phyloP scores from a whole-genome alignment of 2,113 vertebrate species.

The Pseudorasbora parva region DNA sequence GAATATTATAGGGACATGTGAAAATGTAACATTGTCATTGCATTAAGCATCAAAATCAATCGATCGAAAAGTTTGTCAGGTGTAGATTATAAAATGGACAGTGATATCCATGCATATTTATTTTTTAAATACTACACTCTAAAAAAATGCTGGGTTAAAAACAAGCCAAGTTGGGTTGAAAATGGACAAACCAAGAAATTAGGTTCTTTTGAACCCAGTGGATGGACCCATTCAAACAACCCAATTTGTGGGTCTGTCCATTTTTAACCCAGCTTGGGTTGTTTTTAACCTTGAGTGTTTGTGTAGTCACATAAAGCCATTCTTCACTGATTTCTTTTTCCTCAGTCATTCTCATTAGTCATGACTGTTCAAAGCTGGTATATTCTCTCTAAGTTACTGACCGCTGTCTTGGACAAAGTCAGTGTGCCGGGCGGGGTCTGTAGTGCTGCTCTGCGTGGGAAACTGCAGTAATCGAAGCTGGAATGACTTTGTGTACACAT shows the following conservation, averaged over 20 bases:
- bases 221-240: too few species aligned
- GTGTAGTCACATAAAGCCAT: neutral
- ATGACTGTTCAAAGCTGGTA: neutral
- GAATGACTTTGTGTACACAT: constrained; percentile 11
- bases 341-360: constrained; percentile 6
- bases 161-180: too few species aligned
- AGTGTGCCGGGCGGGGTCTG: constrained; percentile 1
- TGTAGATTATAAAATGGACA: neutral
- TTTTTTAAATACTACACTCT: neutral
- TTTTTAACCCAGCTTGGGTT: too few species aligned
- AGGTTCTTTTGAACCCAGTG: too few species aligned
- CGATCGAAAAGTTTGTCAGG: neutral
- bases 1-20: too few species aligned
- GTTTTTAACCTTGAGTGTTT: too few species aligned
- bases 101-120: neutral
- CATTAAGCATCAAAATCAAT: neutral
- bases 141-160: too few species aligned
- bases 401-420: neutral
- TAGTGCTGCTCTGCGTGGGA: constrained; percentile 1
- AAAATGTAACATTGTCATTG: too few species aligned
- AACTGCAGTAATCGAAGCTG: neutral
- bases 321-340: neutral
- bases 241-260: too few species aligned
- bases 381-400: constrained; percentile 1
- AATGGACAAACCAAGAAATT: too few species aligned